Evolutionary conservation across 2,113 vertebrate species (phyloP).

Genomic region (Carassius carassius): DNA sequence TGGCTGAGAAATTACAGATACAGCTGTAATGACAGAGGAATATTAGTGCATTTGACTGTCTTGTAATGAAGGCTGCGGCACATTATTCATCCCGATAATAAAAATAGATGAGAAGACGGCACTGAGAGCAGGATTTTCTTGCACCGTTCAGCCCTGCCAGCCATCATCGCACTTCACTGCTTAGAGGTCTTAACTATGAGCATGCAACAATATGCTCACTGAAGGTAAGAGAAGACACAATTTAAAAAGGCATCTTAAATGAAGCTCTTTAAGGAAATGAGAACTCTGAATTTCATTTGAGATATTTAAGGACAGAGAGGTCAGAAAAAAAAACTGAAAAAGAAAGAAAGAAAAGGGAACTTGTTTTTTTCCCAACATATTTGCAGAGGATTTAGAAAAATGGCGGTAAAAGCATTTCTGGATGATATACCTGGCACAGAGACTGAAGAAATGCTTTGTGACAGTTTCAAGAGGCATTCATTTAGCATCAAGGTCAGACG

Average conservation of each 20-base stretch:
- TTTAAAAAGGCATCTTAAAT: not conserved
- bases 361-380: not conserved
- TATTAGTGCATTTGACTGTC: conserved; percentile 9
- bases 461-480: conserved; percentile 69
- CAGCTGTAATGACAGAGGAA: not conserved
- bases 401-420: conserved; percentile 12
- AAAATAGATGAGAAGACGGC: not conserved
- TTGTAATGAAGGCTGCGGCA: conserved; percentile 13
- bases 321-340: not conserved
- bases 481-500: conserved; percentile 67
- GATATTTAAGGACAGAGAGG: not conserved
- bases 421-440: conserved; percentile 42
- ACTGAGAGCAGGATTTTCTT: not conserved
- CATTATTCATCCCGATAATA: conserved; percentile 27
- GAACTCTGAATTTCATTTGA: not conserved
- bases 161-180: not conserved
- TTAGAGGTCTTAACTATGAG: not conserved
- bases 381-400: not conserved
- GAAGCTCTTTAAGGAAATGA: not conserved
- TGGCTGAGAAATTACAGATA: conserved; percentile 1
- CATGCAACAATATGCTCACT: conserved; percentile 2
- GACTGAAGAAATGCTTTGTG: conserved; percentile 68
- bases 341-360: not conserved
- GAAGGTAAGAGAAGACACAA: not conserved
- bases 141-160: not conserved